These are phyloP conservation scores for Diadema setosum DNA, from an alignment of 35 echinoderm and acorn worm species.

Conservation along the genomic window DNA sequence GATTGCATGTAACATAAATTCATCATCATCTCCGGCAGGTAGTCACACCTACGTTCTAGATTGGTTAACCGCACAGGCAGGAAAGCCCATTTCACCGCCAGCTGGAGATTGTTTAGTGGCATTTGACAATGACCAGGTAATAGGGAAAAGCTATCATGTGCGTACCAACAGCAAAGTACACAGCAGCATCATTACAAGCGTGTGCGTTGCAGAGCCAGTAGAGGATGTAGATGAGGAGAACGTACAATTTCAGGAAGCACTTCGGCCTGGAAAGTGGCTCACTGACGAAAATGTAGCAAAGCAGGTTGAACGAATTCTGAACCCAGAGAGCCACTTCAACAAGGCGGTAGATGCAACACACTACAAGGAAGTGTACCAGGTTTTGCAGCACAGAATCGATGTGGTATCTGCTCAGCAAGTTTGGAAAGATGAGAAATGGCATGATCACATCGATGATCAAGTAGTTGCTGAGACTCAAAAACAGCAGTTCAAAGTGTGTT, in stretches of 20 bases:
- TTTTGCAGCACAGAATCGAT: background rate
- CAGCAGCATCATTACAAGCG: background rate
- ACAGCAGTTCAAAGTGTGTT: background rate
- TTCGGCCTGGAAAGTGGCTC: background rate
- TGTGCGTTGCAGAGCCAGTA: background rate
- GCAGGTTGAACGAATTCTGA: background rate
- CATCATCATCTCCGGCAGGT: background rate
- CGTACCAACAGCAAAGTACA: constrained; percentile 27
- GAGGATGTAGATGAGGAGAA: background rate
- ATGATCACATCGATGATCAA: background rate
- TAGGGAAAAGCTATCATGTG: constrained; percentile 46
- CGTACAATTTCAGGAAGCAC: background rate
- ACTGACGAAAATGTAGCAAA: background rate
- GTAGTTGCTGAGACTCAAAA: background rate
- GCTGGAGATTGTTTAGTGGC: constrained; percentile 11
- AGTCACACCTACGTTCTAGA: background rate
- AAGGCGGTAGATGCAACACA: background rate
- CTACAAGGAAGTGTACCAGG: background rate
- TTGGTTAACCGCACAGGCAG: background rate
- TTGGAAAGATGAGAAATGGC: background rate
- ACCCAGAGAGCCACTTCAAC: background rate
- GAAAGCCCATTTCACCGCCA: background rate
- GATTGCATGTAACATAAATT: constrained; percentile 4
- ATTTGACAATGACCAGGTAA: constrained; percentile 61
- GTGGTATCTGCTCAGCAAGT: background rate